Evolutionary conservation across 2,797 vertebrate genomes (phyloP).

Genomic region (Amazona finschi): DNA sequence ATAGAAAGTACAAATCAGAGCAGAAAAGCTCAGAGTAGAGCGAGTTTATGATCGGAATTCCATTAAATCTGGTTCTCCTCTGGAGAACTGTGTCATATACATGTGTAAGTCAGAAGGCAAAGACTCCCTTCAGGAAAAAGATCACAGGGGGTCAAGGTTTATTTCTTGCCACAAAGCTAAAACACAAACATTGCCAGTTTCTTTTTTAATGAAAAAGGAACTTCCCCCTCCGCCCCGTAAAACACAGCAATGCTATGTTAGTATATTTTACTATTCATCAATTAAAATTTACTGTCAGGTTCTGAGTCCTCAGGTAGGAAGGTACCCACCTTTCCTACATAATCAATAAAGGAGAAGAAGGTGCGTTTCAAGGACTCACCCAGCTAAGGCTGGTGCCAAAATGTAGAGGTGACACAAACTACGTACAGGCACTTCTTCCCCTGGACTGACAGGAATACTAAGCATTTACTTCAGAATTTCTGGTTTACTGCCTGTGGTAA

Average conservation of each 20-base stretch:
- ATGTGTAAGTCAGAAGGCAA: neutral
- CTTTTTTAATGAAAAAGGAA: neutral
- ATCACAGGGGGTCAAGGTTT: neutral
- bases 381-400: neutral
- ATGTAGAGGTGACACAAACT: neutral
- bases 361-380: neutral
- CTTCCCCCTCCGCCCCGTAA: neutral
- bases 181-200: neutral
- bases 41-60: neutral
- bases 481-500: neutral
- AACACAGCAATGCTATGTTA: neutral
- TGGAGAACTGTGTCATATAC: neutral
- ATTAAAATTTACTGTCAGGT: neutral
- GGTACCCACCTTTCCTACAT: neutral
- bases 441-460: neutral
- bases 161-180: neutral
- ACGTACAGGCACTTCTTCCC: neutral
- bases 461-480: neutral
- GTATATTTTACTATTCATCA: rapidly evolving
- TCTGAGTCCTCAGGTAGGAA: neutral
- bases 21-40: neutral
- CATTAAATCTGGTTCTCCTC: neutral
- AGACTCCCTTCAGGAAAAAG: neutral
- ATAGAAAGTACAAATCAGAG: neutral
- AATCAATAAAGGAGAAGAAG: neutral